Conservation (phyloP, 2,113 vertebrate genomes). For the Ardeotis arabs region DNA sequence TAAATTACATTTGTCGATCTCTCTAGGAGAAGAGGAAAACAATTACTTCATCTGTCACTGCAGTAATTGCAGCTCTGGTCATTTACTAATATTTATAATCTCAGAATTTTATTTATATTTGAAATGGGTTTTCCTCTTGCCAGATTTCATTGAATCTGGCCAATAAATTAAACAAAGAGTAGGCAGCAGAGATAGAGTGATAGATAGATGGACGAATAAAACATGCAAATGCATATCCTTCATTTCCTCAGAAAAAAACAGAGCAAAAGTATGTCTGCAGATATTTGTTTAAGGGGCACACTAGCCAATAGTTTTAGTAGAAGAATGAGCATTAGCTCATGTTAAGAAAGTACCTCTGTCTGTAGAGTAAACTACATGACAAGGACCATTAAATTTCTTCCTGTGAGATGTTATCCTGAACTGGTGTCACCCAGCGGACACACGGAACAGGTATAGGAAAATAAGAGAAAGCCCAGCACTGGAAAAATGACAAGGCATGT, state of each 20-base stretch:
- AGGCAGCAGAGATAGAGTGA: not conserved
- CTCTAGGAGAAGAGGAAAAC: not conserved
- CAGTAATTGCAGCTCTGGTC: not conserved
- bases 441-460: accelerated
- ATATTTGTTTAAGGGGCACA: not conserved
- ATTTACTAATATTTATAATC: not conserved
- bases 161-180: not conserved
- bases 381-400: not conserved
- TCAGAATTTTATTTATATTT: not conserved
- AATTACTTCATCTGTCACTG: not conserved
- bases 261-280: not conserved
- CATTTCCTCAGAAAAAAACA: not conserved
- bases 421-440: not conserved
- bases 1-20: not conserved
- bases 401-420: not conserved
- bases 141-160: not conserved
- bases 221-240: not conserved
- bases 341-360: not conserved
- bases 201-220: not conserved
- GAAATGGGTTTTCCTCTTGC: not conserved
- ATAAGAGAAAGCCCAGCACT: not conserved
- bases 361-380: not conserved
- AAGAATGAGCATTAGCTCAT: not conserved
- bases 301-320: not conserved
- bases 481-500: not conserved